Evolutionary conservation across 2,113 vertebrate species (phyloP).

Genomic region (Turdus rufiventris): DNA sequence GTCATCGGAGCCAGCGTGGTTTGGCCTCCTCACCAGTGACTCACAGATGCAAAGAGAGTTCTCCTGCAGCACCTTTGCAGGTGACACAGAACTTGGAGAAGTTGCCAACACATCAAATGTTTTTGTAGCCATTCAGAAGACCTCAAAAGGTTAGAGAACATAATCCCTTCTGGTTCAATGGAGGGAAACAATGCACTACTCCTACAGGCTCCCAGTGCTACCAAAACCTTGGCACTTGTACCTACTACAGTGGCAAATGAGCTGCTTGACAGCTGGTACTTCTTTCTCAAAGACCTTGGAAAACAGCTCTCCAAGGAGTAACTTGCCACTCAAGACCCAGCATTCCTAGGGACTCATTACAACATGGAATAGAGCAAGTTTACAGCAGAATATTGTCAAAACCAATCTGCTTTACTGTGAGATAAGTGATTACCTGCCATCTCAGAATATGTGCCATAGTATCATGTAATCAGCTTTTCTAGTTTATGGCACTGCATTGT

Average conservation of each 20-base stretch:
- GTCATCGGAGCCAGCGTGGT: fast-evolving
- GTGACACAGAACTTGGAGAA: no score
- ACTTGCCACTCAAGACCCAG: neutral
- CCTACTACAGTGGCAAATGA: neutral
- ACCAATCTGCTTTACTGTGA: neutral
- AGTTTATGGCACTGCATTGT: neutral
- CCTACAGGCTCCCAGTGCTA: fast-evolving
- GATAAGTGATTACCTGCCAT: neutral
- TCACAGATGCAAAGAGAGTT: fast-evolving
- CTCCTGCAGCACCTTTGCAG: neutral
- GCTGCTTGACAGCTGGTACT: neutral
- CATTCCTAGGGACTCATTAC: neutral
- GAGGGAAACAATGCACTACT: fast-evolving
- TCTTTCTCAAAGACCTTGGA: neutral
- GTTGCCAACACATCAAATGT: neutral
- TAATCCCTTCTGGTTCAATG: neutral
- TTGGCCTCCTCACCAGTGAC: neutral
- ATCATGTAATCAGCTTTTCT: neutral
- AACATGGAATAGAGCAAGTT: neutral
- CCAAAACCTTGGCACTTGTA: neutral
- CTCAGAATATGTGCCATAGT: neutral
- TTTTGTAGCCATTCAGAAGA: neutral
- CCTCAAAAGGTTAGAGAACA: neutral
- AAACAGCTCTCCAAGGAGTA: neutral
- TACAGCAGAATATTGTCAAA: neutral